These are phyloP conservation scores for Choloepus didactylus DNA, from an alignment of 2,797 vertebrate species.

Conservation along the genomic window DNA sequence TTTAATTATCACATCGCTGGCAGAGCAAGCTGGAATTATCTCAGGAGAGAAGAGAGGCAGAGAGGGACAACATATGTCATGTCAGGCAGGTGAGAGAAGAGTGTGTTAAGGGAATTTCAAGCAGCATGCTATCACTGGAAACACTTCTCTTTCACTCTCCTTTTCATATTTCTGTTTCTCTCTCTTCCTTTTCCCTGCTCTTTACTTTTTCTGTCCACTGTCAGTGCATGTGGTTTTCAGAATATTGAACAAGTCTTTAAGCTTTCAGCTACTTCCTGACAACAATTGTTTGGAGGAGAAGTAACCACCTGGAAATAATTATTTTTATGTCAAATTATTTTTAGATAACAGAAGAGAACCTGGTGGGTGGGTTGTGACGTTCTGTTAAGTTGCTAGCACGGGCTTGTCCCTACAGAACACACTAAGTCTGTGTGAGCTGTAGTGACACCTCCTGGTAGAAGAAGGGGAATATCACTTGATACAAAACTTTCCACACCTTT, in stretches of 20 bases:
- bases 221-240: background rate
- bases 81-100: background rate
- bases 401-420: constrained; percentile 27
- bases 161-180: background rate
- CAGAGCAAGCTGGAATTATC: background rate
- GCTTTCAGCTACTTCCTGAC: background rate
- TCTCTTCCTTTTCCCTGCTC: background rate
- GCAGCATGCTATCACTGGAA: background rate
- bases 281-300: constrained; percentile 16
- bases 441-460: constrained; percentile 89
- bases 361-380: background rate
- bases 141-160: background rate
- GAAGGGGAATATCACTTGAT: constrained; percentile 49
- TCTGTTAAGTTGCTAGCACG: constrained; percentile 11
- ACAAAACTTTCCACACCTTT: background rate
- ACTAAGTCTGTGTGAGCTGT: constrained; percentile 83
- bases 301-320: constrained; percentile 21
- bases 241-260: background rate
- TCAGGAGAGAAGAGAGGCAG: background rate
- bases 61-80: accelerated
- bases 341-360: background rate
- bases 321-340: constrained; percentile 8
- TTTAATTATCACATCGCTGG: background rate
- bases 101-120: background rate
- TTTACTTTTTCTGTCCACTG: background rate